Percentiles rank a stretch among this genome's conserved stretches.
These are phyloP conservation scores for Xenotilapia caudafasciata DNA, from an alignment of 2,113 vertebrate genomes.

Conservation along the genomic window DNA sequence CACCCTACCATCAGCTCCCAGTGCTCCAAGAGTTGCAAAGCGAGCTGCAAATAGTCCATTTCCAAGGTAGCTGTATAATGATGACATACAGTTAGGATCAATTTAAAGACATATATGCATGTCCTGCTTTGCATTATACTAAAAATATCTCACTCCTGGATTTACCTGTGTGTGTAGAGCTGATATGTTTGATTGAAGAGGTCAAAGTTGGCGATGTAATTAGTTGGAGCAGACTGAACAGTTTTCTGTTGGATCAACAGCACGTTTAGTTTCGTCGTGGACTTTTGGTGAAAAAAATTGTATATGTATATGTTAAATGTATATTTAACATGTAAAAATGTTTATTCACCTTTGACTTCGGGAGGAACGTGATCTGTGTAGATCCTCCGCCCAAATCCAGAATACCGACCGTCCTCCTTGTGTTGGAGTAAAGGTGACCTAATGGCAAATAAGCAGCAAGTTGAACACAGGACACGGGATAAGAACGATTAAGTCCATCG, in stretches of 20 bases:
- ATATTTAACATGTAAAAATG: neutral
- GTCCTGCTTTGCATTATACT: neutral
- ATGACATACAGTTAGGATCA: neutral
- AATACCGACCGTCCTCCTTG: slow-evolving; percentile 82
- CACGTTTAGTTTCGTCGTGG: neutral
- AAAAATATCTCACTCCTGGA: neutral
- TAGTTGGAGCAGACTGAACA: slow-evolving; percentile 76
- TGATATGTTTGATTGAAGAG: slow-evolving; percentile 92
- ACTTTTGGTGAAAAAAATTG: neutral
- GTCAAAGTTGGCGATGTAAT: slow-evolving; percentile 86
- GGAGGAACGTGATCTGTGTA: slow-evolving; percentile 96
- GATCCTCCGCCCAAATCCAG: slow-evolving; percentile 95
- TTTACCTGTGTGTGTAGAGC: slow-evolving; percentile 94
- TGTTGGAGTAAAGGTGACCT: slow-evolving; percentile 88
- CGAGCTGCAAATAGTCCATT: slow-evolving; percentile 90
- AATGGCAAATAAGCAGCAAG: slow-evolving; percentile 12
- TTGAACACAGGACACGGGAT: neutral
- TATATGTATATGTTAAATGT: neutral
- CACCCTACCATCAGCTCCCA: slow-evolving; percentile 80
- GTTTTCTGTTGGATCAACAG: slow-evolving; percentile 77
- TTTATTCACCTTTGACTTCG: slow-evolving; percentile 80
- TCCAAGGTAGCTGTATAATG: slow-evolving; percentile 84
- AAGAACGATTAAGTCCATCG: neutral
- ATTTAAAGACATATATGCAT: neutral
- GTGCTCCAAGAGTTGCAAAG: slow-evolving; percentile 85